A percentile compares a stretch with the other conserved stretches of the same genome.
phyloP scores from a whole-genome alignment of 2,113 vertebrate species.

The Capreolus pygargus region DNA sequence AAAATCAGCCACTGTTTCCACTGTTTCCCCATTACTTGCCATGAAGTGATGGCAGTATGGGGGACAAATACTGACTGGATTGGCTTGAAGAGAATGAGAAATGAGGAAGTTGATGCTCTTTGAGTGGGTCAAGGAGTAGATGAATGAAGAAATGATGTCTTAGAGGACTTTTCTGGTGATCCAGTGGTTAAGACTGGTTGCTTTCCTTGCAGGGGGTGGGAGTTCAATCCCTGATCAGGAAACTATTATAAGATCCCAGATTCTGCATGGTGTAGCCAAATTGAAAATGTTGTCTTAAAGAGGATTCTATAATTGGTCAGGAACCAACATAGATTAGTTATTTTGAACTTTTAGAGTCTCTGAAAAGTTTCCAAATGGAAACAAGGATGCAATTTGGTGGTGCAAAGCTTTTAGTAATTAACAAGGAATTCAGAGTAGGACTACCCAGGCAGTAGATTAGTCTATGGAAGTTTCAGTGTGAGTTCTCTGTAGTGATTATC shows the following conservation, averaged over 20 bases:
- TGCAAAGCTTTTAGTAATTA: neutral
- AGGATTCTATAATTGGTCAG: neutral
- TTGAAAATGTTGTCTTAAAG: neutral
- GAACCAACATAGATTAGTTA: slow-evolving; percentile 11
- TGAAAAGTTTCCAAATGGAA: slow-evolving; percentile 12
- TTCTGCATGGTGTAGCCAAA: neutral
- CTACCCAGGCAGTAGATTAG: neutral
- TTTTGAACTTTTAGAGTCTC: neutral
- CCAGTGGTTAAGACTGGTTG: neutral
- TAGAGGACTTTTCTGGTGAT: neutral
- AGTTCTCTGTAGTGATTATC: neutral
- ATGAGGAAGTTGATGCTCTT: neutral
- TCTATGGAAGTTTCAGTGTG: neutral
- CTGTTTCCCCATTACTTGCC: neutral
- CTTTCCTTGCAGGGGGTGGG: neutral
- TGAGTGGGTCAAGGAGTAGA: neutral
- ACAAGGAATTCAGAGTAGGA: neutral
- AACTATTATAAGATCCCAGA: neutral
- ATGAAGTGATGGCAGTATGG: neutral
- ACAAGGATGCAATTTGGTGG: neutral
- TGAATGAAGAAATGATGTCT: slow-evolving; percentile 10
- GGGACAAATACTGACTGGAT: neutral
- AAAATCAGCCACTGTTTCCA: neutral
- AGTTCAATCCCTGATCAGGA: neutral
- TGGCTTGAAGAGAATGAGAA: neutral